Evolutionary conservation across 2,113 vertebrate genomes (phyloP), one percentile per base, ranked within the genome.

Genomic region (Perca flavescens): DNA sequence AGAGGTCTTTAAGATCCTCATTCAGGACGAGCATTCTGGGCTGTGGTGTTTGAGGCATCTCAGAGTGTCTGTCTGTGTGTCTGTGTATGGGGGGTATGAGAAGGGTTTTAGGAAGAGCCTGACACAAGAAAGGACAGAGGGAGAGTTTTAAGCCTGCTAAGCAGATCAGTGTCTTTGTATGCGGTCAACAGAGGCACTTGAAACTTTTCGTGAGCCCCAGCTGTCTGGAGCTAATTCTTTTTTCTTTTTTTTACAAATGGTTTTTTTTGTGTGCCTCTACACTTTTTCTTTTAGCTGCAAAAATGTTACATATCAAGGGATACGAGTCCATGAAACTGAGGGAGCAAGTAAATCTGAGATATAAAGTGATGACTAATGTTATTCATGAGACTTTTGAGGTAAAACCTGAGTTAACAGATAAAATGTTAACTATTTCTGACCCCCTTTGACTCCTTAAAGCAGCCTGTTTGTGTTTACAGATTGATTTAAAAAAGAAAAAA

Each of bases 81-180:
- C 28, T 28, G 57, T 21, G 68, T 68, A 46, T 21, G 83, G 77
- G 88, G 81, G 77, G 74, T 72, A 68, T 80, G 70, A 67, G 79
- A 70, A 77, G 71, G 86, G 74, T 74, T 90, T 93, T 85, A 50
- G 53, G 10, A 85, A 77, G 76, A 88, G 87, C 53, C 62, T 71
- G 71, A 86, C 79, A 82, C 56, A 88, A 92, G 79, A 88, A 80
- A 85, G 50, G 65, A 78, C 34, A 78, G 81, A 76, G 70, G 63
- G 85, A 80, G 65, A 87, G 87, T 83, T 91, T 84, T 90, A 90
- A 91, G 84, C 88, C 83, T 40, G 62, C 84, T 93, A 93, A 94
- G 93, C 86, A 92, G 94, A 93, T 94, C 94, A 94, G 89, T 80
- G 84, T 90, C 93, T 93, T 90, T 93, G 88, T 94, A 90, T 91